Evolutionary conservation across 1,140 invertebrate genomes (phyloP).

Genomic region (Armadillidium nasatum): DNA sequence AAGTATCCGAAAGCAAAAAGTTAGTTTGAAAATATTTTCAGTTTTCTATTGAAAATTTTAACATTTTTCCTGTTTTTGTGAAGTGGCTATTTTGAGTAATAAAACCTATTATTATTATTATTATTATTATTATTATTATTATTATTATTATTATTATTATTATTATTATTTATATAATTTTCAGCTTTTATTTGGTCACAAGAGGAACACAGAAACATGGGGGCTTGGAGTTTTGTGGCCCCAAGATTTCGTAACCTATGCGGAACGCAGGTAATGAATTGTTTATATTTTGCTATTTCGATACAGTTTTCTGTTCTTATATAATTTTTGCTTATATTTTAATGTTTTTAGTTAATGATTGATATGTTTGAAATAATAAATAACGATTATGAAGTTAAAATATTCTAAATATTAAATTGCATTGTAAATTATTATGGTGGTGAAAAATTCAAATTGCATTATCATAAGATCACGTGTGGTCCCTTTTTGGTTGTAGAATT

Average conservation of each 20-base stretch:
- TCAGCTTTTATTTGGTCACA: constrained; percentile 73
- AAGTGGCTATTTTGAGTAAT: background rate
- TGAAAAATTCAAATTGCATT: too few relatives aligned
- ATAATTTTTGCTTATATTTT: constrained; percentile 32
- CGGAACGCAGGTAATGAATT: constrained; percentile 63
- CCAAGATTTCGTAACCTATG: constrained; percentile 87
- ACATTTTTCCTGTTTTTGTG: background rate
- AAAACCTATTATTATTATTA: too few relatives aligned
- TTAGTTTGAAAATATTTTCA: too few relatives aligned
- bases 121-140: background rate
- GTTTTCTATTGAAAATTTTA: background rate
- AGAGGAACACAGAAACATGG: constrained; percentile 96
- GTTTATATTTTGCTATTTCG: constrained; percentile 1
- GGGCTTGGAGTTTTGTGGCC: constrained; percentile 88
- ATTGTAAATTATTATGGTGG: too few relatives aligned
- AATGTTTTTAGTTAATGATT: constrained; percentile 23
- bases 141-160: constrained; percentile 11
- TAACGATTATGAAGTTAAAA: too few relatives aligned
- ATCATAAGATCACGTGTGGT: too few relatives aligned
- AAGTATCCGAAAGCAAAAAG: too few relatives aligned
- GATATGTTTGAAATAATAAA: background rate
- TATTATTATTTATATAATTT: background rate
- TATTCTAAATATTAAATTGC: too few relatives aligned
- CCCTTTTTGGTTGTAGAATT: too few relatives aligned
- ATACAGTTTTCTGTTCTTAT: background rate